Percentiles rank a stretch among this genome's conserved stretches.
phyloP scores from a whole-genome alignment of 2,113 vertebrate species.

The Chaetura pelagica region DNA sequence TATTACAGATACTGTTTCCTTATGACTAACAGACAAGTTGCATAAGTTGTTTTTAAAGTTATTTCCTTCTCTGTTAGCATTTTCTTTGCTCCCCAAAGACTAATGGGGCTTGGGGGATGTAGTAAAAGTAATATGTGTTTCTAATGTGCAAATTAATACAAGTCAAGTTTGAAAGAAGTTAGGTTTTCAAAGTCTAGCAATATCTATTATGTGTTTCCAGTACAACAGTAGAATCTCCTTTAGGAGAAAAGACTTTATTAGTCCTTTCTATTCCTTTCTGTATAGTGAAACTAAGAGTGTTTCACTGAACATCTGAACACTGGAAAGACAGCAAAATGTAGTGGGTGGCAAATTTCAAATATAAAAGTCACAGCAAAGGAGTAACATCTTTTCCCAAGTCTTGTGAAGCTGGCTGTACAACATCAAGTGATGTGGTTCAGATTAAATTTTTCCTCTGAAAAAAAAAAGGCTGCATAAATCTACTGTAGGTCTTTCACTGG shows the following conservation, averaged over 20 bases:
- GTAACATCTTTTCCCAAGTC: neutral
- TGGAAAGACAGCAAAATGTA: neutral
- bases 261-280: neutral
- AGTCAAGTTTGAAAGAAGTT: neutral
- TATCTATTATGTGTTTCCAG: neutral
- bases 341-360: neutral
- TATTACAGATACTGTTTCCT: neutral
- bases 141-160: neutral
- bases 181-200: neutral
- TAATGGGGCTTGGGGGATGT: neutral
- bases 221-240: neutral
- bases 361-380: neutral
- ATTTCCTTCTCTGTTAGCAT: neutral
- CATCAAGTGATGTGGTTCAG: neutral
- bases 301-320: neutral
- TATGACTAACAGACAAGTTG: slow-evolving; percentile 13
- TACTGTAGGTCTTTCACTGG: neutral
- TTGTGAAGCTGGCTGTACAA: neutral
- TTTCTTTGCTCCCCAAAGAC: neutral
- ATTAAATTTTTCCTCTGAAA: neutral
- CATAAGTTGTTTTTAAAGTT: neutral
- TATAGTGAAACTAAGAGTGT: neutral
- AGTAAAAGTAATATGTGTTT: neutral
- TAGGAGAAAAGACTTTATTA: neutral
- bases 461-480: too few species aligned